phyloP scores from a whole-genome alignment of 1,140 invertebrate species.

The Piezodorus guildinii region DNA sequence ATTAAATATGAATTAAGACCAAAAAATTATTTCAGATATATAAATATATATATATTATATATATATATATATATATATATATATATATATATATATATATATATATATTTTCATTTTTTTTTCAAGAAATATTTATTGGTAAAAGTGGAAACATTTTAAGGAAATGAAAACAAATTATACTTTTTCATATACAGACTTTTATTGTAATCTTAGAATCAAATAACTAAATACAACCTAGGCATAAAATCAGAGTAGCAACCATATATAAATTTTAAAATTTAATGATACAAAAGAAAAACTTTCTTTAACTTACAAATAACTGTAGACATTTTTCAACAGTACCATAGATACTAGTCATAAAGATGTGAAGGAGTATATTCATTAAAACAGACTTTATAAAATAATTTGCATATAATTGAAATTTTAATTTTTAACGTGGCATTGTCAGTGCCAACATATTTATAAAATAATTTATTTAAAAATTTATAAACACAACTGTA shows the following conservation, averaged over 20 bases:
- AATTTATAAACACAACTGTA: conserved; percentile 12
- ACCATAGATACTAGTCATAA: background rate
- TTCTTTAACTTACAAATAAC: no score
- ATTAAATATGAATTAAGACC: no score
- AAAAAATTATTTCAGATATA: no score
- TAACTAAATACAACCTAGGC: conserved; percentile 15
- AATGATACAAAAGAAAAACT: no score
- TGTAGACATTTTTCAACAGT: background rate
- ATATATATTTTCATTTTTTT: no score
- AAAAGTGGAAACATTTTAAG: background rate
- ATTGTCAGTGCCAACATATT: conserved; percentile 6
- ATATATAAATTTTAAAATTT: conserved; percentile 3
- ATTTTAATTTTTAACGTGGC: conserved; percentile 12
- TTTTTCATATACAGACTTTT: conserved; percentile 1
- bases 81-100: no score
- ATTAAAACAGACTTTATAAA: conserved; percentile 4
- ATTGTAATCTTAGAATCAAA: conserved; percentile 13
- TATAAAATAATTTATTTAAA: conserved; percentile 12
- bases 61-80: no score
- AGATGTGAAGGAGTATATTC: background rate
- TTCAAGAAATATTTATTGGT: no score
- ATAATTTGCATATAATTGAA: background rate
- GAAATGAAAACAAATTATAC: background rate
- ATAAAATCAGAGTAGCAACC: background rate
- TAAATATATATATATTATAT: no score